phyloP scores from a whole-genome alignment of 2,888 invertebrate genomes.

The Trichopria drosophilae region DNA sequence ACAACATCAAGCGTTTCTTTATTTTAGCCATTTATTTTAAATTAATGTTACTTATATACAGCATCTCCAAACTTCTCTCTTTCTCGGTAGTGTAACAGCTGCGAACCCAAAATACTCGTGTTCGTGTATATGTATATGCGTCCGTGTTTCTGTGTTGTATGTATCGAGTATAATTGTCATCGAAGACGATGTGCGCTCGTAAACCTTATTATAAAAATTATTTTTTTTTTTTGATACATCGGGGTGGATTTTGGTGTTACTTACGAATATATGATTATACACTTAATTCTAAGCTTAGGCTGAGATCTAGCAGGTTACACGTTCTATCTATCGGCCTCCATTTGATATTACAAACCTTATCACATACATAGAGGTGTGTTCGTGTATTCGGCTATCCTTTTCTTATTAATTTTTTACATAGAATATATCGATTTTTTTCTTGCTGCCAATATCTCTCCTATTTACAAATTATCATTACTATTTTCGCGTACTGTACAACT shows the following conservation, averaged over 20 bases:
- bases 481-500: no score
- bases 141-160: no score
- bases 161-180: no score
- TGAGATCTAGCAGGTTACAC: slow-evolving; percentile 57
- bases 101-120: slow-evolving; percentile 48
- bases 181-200: slow-evolving; percentile 56
- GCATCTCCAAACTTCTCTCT: slow-evolving; percentile 42
- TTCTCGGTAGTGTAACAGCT: no score
- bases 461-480: no score
- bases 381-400: slow-evolving; percentile 27
- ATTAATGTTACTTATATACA: slow-evolving; percentile 56
- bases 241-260: slow-evolving; percentile 57
- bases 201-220: slow-evolving; percentile 57
- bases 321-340: slow-evolving; percentile 48
- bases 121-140: no score
- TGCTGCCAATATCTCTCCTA: no score
- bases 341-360: slow-evolving; percentile 55
- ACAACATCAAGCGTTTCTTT: slow-evolving; percentile 53
- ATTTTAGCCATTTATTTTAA: slow-evolving; percentile 51
- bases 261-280: slow-evolving; percentile 42
- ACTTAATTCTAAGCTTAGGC: slow-evolving; percentile 51
- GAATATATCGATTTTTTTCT: no score
- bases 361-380: slow-evolving; percentile 48
- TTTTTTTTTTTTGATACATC: slow-evolving; percentile 48
- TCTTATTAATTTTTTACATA: no score